Evolutionary conservation across 1,140 invertebrate species (phyloP), one percentile per base, ranked within the genome.

Genomic region (Tetranychus cinnabarinus): DNA sequence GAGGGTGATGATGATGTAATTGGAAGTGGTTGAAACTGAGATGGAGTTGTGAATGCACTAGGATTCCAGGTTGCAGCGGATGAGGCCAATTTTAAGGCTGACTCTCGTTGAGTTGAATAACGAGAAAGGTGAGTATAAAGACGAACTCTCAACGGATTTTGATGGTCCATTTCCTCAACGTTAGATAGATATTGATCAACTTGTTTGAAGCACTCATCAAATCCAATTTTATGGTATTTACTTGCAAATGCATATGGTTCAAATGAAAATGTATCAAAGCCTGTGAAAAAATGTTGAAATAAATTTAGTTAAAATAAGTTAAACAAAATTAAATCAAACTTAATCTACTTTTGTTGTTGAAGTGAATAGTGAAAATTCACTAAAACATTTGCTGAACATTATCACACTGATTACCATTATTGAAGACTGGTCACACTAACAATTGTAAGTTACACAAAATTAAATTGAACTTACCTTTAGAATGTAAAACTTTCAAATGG

Each of bases 191-290:
- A 80, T 15, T 90, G 78, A 0, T 87, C 86, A 0, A 93, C 89
- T 74, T 97, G 91, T 0, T 88, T 83, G 0, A 86, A 86, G 73
- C 91, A 96, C 70, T 97, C 92, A 31, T 90, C 76, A 77, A 95
- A 97, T 0, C 92, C 92, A 60, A 96, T 88, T 62, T 80, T 86
- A 72, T 93, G 88, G 73, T 95, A 95, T 71, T 97, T 90, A 82
- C 93, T 88, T 2, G 90, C 90, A 70, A 92, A 84, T 66, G 88
- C 84, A 68, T 88, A 86, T 3, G 86, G 86, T 71, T 92, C 88
- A 71, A 87, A 91, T 3, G 82, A 79, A 63, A 86, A 77, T 4
- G 83, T 80, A 71, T 86, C 84, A 45, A 85, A 71, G 68, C 84
- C 84, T 86, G 77, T n/a, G n/a, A 13, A 33, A 23, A 31, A 2